Evolutionary conservation across 2,888 invertebrate genomes (phyloP).

Genomic region (Scotopteryx bipunctaria): DNA sequence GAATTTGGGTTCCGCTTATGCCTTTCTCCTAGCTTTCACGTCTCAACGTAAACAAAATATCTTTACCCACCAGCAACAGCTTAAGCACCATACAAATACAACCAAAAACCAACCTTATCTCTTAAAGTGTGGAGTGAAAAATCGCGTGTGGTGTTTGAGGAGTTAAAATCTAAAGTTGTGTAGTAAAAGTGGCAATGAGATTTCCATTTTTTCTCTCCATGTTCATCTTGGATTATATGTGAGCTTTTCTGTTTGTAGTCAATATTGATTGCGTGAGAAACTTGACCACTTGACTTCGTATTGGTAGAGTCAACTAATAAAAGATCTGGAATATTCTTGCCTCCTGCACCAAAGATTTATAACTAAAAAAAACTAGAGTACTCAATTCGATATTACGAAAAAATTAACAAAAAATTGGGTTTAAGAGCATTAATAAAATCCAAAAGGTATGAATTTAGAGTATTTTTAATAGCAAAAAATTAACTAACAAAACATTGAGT

Average conservation of each 20-base stretch:
- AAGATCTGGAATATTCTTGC: too few relatives aligned
- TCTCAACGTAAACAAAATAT: conserved; percentile 64
- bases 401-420: too few relatives aligned
- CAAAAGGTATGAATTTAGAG: too few relatives aligned
- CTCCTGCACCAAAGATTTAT: too few relatives aligned
- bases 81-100: not conserved
- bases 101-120: not conserved
- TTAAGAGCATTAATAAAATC: too few relatives aligned
- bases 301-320: too few relatives aligned
- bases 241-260: conserved; percentile 15
- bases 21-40: conserved; percentile 77
- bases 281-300: not conserved
- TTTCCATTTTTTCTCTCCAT: conserved; percentile 45
- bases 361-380: too few relatives aligned
- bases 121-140: not conserved
- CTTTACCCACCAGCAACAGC: conserved; percentile 44
- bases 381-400: too few relatives aligned
- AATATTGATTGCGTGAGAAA: conserved; percentile 10
- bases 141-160: not conserved
- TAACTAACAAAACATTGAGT: too few relatives aligned
- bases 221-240: conserved; percentile 13
- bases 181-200: conserved; percentile 30
- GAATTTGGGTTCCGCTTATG: conserved; percentile 67
- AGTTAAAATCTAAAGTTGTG: not conserved
- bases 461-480: too few relatives aligned